Base-by-base conservation (phyloP, 2,113 vertebrate species). In the Gambusia affinis region DNA sequence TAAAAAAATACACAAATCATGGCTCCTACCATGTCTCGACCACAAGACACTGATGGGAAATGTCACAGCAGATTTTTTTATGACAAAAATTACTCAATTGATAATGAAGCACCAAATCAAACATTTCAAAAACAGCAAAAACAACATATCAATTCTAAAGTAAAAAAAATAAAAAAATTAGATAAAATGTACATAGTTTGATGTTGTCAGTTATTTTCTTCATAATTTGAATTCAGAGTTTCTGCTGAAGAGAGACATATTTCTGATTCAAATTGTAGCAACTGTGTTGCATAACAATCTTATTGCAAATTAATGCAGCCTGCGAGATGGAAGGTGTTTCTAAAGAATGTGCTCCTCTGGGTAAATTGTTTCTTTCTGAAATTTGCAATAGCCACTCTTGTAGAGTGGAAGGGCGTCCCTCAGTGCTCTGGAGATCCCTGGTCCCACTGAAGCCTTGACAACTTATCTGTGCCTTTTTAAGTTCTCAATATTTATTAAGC, bases 11-110 rank as follows among this genome's bases (percentile, higher is more conserved):
- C 39, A 75, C 35, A 35, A 67, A 19, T 5, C 28, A 19, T 42
- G n/a, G 14, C 65, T 11, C 24, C 15, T 30, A 44, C 37, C 24
- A 10, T 7, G 31, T 85, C 6, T 76, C 70, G 79, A 89, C 83
- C 82, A 72, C 4, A 28, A 76, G 39, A 73, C 70, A 70, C 82
- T 81, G 82, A 85, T 88, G 87, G 87, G 84, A 92, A 92, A 90
- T 80, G 79, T 68, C 80, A 73, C 64, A 44, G 67, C 79, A 81
- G 72, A 75, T 85, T 83, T 85, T 37, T 62, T 67, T 64, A 84
- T 74, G 70, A 86, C 82, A 78, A 78, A 78, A 57, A 85, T 77
- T 54, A 75, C 44, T 79, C 83, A 78, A 72, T 30, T 80, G 75
- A 89, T 81, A 79, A 88, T 77, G 88, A 89, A 86, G 61, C n/a